A percentile compares a stretch with the other conserved stretches of the same genome.
Evolutionary conservation across 2,113 vertebrate genomes (phyloP).

Genomic region (Catharus minimus): DNA sequence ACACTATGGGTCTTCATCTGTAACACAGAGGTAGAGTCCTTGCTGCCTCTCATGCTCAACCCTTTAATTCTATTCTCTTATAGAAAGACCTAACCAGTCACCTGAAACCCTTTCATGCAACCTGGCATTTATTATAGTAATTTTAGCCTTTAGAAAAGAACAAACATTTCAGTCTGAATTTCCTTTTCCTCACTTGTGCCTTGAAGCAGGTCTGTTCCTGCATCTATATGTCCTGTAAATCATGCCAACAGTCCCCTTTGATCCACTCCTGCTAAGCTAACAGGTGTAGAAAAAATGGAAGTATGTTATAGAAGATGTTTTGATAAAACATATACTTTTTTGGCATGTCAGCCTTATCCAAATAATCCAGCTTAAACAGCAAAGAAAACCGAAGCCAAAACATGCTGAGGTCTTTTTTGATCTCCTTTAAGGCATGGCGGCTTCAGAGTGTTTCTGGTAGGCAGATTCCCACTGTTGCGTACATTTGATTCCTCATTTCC

Average conservation of each 20-base stretch:
- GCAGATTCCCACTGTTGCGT: not conserved
- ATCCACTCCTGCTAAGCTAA: slow-evolving; percentile 5
- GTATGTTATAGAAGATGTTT: not conserved
- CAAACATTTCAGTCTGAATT: slow-evolving; percentile 40
- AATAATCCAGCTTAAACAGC: slow-evolving; percentile 18
- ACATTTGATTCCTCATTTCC: not conserved
- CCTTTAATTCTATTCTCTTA: not conserved
- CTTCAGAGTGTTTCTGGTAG: slow-evolving; percentile 12
- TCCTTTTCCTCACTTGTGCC: slow-evolving; percentile 15
- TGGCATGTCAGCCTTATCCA: slow-evolving; percentile 15
- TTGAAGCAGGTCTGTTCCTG: slow-evolving; percentile 24
- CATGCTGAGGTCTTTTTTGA: slow-evolving; percentile 11
- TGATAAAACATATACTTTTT: slow-evolving; percentile 27
- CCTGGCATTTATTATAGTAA: slow-evolving; percentile 9
- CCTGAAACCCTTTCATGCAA: not conserved
- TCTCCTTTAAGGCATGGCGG: slow-evolving; percentile 12
- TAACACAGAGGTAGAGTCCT: not conserved
- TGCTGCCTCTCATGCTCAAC: not conserved
- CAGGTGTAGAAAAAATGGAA: slow-evolving; percentile 21
- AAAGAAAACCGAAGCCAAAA: slow-evolving; percentile 6
- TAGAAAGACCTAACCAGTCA: not conserved
- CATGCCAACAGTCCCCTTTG: slow-evolving; percentile 21
- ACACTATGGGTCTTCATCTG: not conserved
- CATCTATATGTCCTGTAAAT: slow-evolving; percentile 17
- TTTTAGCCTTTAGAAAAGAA: slow-evolving; percentile 22